phyloP scores from a whole-genome alignment of 2,113 vertebrate species.

The Anarrhichthys ocellatus region DNA sequence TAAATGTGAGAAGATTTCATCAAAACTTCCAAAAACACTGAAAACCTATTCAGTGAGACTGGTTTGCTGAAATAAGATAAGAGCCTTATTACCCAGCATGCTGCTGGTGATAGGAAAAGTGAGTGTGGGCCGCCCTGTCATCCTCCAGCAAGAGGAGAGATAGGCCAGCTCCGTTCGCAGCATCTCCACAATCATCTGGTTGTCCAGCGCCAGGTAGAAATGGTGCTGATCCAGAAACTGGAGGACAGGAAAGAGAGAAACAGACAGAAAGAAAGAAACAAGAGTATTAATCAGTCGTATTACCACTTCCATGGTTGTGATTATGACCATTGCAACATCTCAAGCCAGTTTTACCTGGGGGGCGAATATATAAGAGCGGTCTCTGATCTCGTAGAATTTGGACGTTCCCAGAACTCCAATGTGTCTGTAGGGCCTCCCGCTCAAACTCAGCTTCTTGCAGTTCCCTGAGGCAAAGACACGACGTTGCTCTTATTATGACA shows the following conservation, averaged over 20 bases:
- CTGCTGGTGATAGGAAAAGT: constrained; percentile 94
- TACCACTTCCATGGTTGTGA: background rate
- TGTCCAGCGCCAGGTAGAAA: constrained; percentile 98
- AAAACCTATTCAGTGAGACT: background rate
- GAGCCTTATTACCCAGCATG: constrained; percentile 87
- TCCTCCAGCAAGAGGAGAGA: constrained; percentile 95
- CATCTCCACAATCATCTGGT: constrained; percentile 99
- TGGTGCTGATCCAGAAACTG: constrained; percentile 98
- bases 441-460: constrained; percentile 92
- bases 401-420: constrained; percentile 98
- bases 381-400: constrained; percentile 95
- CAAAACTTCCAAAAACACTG: background rate
- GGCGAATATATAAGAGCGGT: constrained; percentile 93
- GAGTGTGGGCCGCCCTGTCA: constrained; percentile 95
- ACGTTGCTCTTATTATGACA: background rate
- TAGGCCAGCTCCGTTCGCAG: constrained; percentile 94
- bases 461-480: constrained; percentile 81
- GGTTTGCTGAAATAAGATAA: background rate
- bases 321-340: background rate
- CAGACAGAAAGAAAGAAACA: background rate
- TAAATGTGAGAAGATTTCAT: background rate
- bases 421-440: constrained; percentile 94
- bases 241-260: background rate
- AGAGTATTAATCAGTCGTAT: background rate
- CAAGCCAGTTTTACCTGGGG: constrained; percentile 82